Percentiles rank a stretch among this genome's conserved stretches.
phyloP scores from a whole-genome alignment of 2,797 vertebrate genomes.

The Adrianichthys oophorus region DNA sequence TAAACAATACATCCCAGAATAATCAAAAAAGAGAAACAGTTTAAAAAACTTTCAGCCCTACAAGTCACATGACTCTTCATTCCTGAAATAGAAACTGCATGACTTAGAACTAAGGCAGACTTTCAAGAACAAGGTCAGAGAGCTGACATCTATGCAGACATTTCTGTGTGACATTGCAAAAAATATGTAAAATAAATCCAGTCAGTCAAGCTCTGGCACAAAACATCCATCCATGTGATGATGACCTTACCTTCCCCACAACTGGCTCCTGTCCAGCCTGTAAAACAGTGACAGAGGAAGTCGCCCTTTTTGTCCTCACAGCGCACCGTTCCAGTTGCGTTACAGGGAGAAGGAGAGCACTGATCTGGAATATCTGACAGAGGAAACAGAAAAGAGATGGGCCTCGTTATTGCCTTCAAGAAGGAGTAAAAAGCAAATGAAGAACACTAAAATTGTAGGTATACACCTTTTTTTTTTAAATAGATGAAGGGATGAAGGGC shows the following conservation, averaged over 20 bases:
- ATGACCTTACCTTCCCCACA: constrained; percentile 85
- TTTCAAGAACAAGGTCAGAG: constrained; percentile 37
- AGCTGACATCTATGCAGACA: constrained; percentile 15
- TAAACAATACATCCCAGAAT: constrained; percentile 17
- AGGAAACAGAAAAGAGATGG: constrained; percentile 19
- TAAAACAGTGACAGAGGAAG: constrained; percentile 89
- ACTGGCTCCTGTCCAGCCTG: constrained; percentile 85
- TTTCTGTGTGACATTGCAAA: constrained; percentile 30
- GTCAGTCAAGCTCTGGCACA: constrained; percentile 30
- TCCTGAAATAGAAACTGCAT: background rate
- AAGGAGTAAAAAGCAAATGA: no score
- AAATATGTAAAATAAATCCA: constrained; percentile 1
- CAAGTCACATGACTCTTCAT: no score
- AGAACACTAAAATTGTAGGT: no score
- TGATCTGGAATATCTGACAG: constrained; percentile 91
- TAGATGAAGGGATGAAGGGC: constrained; percentile 61
- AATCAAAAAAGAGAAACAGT: constrained; percentile 2
- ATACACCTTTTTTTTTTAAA: background rate
- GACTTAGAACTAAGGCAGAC: constrained; percentile 5
- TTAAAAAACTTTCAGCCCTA: no score
- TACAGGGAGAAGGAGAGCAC: constrained; percentile 90
- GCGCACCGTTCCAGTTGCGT: constrained; percentile 77
- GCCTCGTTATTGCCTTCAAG: constrained; percentile 3
- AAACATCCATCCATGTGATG: constrained; percentile 1
- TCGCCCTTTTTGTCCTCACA: constrained; percentile 92